phyloP scores from a whole-genome alignment of 2,113 vertebrate species.

The Pelecanus crispus region DNA sequence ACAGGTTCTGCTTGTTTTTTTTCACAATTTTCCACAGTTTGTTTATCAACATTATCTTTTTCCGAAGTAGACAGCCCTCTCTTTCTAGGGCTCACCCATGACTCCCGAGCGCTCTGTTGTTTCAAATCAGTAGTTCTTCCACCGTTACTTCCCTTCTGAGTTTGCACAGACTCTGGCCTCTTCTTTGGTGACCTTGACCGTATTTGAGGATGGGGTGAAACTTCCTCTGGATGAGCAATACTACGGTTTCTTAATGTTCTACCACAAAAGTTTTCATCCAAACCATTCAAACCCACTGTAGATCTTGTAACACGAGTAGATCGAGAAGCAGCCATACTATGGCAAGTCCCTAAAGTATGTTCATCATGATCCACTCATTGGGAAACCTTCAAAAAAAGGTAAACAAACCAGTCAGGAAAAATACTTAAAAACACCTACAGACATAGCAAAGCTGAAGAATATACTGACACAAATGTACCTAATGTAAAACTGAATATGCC shows the following conservation, averaged over 20 bases:
- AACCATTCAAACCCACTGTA: slow-evolving; percentile 99
- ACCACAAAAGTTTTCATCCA: slow-evolving; percentile 99
- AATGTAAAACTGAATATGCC: not conserved
- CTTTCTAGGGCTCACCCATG: slow-evolving; percentile 87
- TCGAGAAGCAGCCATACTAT: slow-evolving; percentile 99
- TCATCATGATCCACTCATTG: slow-evolving; percentile 94
- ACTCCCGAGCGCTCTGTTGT: slow-evolving; percentile 74
- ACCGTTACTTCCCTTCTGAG: slow-evolving; percentile 71
- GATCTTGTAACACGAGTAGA: slow-evolving; percentile 99
- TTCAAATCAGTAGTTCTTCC: slow-evolving; percentile 81
- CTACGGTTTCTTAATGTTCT: slow-evolving; percentile 99
- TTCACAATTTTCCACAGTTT: slow-evolving; percentile 82
- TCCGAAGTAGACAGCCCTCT: slow-evolving; percentile 86
- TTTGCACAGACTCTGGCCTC: slow-evolving; percentile 81
- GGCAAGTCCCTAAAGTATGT: slow-evolving; percentile 91
- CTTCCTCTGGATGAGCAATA: slow-evolving; percentile 95
- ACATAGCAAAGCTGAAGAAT: not conserved
- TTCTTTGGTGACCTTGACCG: slow-evolving; percentile 96
- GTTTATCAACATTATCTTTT: slow-evolving; percentile 84
- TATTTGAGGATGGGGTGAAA: slow-evolving; percentile 82
- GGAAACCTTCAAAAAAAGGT: slow-evolving; percentile 81
- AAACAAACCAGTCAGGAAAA: slow-evolving; percentile 69
- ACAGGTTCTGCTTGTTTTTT: slow-evolving; percentile 73
- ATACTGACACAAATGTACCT: not conserved
- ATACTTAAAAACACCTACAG: slow-evolving; percentile 13